Conservation (phyloP, 2,888 invertebrate species). For the Disparrhopalites patrizii region DNA sequence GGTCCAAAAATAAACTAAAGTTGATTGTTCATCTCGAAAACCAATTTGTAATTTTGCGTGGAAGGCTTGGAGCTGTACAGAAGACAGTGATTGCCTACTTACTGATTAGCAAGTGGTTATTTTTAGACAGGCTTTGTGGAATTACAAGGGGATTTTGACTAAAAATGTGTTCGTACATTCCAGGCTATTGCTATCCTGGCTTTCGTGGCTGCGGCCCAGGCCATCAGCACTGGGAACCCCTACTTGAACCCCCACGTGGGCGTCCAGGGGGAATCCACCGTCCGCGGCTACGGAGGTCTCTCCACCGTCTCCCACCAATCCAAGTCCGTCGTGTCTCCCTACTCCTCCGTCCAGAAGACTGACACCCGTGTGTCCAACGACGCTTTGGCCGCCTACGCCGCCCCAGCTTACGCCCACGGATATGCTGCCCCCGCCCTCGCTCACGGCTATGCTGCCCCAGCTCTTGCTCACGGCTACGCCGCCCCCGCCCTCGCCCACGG, state of each 20-base stretch:
- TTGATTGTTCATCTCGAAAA: too few relatives aligned
- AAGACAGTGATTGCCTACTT: too few relatives aligned
- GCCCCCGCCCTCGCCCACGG: constrained; percentile 33
- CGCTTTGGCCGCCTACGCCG: constrained; percentile 31
- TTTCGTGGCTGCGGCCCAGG: constrained; percentile 27
- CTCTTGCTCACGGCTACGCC: constrained; percentile 29
- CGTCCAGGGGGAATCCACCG: constrained; percentile 37
- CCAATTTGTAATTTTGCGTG: too few relatives aligned
- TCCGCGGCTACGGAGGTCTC: constrained; percentile 42
- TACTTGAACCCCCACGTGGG: constrained; percentile 31
- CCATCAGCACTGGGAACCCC: constrained; percentile 6
- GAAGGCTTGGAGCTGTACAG: too few relatives aligned
- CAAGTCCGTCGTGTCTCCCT: constrained; percentile 42
- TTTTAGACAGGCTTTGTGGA: too few relatives aligned
- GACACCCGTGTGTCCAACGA: constrained; percentile 47
- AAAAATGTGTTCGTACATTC: too few relatives aligned
- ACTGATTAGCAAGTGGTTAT: too few relatives aligned
- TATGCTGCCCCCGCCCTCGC: constrained; percentile 34
- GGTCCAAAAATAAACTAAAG: too few relatives aligned
- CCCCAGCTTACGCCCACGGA: constrained; percentile 32
- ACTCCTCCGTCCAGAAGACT: constrained; percentile 41
- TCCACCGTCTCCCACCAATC: constrained; percentile 34
- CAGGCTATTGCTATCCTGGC: constrained; percentile 30
- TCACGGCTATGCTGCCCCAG: constrained; percentile 38
- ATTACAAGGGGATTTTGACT: too few relatives aligned